These are phyloP conservation scores for Thamnophis elegans DNA, from an alignment of 2,797 vertebrate genomes.

Conservation along the genomic window DNA sequence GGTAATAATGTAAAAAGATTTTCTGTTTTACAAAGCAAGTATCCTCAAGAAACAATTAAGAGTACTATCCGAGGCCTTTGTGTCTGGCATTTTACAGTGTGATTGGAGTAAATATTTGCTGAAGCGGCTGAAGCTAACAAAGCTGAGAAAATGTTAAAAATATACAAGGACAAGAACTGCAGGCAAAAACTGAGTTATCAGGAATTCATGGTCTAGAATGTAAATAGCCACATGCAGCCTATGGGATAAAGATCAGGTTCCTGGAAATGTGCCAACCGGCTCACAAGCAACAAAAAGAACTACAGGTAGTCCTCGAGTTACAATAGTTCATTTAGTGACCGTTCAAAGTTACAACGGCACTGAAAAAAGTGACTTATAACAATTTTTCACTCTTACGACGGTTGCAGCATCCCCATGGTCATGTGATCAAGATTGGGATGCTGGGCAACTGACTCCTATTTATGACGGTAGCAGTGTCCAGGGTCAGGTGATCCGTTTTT, in stretches of 20 bases:
- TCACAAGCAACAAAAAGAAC: background rate
- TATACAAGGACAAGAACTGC: background rate
- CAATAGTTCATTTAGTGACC: background rate
- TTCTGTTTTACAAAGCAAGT: background rate
- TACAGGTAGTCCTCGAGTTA: background rate
- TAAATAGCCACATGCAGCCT: background rate
- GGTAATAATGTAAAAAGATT: background rate
- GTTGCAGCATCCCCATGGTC: background rate
- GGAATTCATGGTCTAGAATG: background rate
- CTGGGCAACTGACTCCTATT: background rate
- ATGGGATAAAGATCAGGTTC: background rate
- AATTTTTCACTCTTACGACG: background rate
- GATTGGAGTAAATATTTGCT: background rate
- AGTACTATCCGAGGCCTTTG: constrained; percentile 2
- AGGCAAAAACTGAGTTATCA: background rate
- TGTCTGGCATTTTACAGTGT: background rate
- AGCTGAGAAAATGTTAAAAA: background rate
- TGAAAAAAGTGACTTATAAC: background rate
- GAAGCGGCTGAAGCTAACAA: background rate
- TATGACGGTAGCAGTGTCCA: background rate
- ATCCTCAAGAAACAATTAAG: background rate
- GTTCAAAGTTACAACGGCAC: background rate
- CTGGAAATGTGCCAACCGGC: background rate
- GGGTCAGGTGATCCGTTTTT: background rate
- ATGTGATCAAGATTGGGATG: background rate